Evolutionary conservation across 2,888 invertebrate species (phyloP).

Genomic region (Caenorhabditis uteleia): DNA sequence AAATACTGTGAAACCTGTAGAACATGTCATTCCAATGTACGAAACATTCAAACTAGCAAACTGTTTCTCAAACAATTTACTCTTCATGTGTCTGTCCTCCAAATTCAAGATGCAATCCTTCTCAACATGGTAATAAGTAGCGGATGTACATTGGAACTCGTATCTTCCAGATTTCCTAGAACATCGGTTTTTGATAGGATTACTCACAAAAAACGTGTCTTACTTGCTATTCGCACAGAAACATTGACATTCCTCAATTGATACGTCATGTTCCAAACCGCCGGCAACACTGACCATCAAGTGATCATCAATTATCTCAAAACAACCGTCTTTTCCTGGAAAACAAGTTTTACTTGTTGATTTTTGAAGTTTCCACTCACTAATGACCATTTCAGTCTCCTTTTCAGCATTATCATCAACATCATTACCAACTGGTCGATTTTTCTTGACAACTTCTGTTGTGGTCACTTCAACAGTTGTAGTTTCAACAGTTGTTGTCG

Average conservation of each 20-base stretch:
- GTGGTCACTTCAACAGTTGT: constrained; percentile 8
- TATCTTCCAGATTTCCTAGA: constrained; percentile 62
- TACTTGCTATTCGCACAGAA: constrained; percentile 67
- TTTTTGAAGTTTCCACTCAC: too few relatives aligned
- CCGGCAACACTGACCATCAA: constrained; percentile 64
- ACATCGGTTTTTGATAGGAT: not conserved
- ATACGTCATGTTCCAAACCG: constrained; percentile 64
- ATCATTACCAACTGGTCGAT: constrained; percentile 15
- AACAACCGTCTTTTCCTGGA: constrained; percentile 47
- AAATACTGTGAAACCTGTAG: too few relatives aligned
- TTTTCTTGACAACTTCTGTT: not conserved
- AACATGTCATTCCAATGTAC: constrained; percentile 58
- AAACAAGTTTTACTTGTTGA: not conserved
- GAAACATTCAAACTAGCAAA: constrained; percentile 49
- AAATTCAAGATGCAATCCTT: constrained; percentile 67
- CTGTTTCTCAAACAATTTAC: constrained; percentile 40
- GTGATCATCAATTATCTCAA: constrained; percentile 53
- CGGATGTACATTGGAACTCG: constrained; percentile 67
- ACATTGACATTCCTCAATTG: constrained; percentile 67
- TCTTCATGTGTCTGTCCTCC: constrained; percentile 47
- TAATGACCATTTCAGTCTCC: constrained; percentile 24
- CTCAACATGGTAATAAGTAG: constrained; percentile 67
- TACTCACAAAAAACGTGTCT: constrained; percentile 5
- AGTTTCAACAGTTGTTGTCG: constrained; percentile 16
- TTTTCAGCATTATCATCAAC: constrained; percentile 14